Evolutionary conservation across 2,797 vertebrate species (phyloP).

Genomic region (Siniperca undulata): DNA sequence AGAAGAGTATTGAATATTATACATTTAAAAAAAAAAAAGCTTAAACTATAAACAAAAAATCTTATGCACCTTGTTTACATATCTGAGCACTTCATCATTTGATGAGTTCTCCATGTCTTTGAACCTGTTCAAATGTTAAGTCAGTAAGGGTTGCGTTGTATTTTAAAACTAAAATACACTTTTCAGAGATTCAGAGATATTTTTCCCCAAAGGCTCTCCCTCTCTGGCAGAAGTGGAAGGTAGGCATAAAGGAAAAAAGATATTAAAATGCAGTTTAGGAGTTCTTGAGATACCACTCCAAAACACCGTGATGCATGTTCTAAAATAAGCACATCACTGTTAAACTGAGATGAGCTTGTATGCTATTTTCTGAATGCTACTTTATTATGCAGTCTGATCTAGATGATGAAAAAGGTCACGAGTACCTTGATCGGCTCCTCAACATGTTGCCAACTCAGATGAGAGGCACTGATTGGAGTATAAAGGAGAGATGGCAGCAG

Average conservation of each 20-base stretch:
- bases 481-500: conserved; percentile 31
- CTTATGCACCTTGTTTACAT: background rate
- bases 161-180: background rate
- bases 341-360: conserved; percentile 24
- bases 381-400: conserved; percentile 15
- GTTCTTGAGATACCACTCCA: conserved; percentile 1
- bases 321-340: conserved; percentile 25
- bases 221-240: background rate
- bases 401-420: conserved; percentile 42
- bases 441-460: conserved; percentile 34
- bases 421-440: conserved; percentile 46
- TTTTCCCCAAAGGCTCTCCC: background rate
- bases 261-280: conserved; percentile 19
- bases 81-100: background rate
- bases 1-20: background rate
- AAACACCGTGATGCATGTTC: background rate
- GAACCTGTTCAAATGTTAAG: background rate
- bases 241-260: background rate
- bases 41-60: background rate
- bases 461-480: conserved; percentile 43
- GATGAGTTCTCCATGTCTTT: background rate
- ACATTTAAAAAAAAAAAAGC: background rate
- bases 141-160: background rate
- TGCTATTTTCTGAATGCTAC: conserved; percentile 26
- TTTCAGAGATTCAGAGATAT: background rate